Evolutionary conservation across 2,113 vertebrate genomes (phyloP).

Genomic region (Coptodon rendalli): DNA sequence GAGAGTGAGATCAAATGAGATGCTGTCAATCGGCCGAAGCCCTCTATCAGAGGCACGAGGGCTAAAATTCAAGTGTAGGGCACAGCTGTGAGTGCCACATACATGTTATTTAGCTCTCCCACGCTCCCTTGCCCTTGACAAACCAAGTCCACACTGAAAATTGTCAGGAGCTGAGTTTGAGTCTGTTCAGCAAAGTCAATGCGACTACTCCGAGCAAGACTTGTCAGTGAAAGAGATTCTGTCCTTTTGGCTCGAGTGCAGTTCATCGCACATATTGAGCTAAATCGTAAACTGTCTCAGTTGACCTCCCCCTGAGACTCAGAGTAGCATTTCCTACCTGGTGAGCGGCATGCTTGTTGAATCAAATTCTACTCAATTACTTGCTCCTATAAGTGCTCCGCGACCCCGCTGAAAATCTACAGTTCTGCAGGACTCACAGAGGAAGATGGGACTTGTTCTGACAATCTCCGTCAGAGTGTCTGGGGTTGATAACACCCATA

Average conservation of each 20-base stretch:
- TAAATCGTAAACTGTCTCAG: not conserved
- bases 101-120: not conserved
- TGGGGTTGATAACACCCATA: conserved; percentile 16
- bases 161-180: not conserved
- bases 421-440: not conserved
- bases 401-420: not conserved
- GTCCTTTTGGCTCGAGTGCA: not conserved
- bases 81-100: not conserved
- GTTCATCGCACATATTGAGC: not conserved
- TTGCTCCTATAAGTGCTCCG: conserved; percentile 6
- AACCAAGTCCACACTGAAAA: not conserved
- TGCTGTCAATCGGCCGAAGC: not conserved
- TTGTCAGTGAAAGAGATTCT: not conserved
- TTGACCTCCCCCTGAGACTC: conserved; percentile 2
- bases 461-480: conserved; percentile 9
- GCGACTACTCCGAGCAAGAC: not conserved
- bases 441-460: conserved; percentile 11
- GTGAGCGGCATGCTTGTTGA: conserved; percentile 1
- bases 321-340: not conserved
- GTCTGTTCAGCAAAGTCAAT: not conserved
- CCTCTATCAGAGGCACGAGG: not conserved
- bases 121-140: conserved; percentile 14
- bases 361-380: conserved; percentile 34
- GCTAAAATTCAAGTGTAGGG: conserved; percentile 17
- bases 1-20: not conserved